These are phyloP conservation scores for Hydrolagus colliei DNA, from an alignment of 2,797 vertebrate genomes.

Conservation along the genomic window DNA sequence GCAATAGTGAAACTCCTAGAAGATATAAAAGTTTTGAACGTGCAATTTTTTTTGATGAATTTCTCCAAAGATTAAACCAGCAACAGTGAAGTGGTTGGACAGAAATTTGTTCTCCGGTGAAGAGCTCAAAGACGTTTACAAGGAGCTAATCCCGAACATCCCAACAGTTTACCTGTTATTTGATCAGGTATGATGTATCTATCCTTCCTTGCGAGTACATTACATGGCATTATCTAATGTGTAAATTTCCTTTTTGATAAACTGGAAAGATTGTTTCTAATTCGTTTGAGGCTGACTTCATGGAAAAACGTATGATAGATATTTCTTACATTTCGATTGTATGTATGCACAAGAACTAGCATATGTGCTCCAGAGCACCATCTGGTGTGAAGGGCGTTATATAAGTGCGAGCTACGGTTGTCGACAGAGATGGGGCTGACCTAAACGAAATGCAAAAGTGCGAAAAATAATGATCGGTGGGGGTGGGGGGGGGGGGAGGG, in stretches of 20 bases:
- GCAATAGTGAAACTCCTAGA: not conserved
- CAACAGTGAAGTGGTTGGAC: slow-evolving; percentile 47
- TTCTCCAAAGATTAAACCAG: slow-evolving; percentile 44
- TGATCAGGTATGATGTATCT: slow-evolving; percentile 45
- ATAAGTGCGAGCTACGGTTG: too few species aligned
- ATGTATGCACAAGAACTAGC: too few species aligned
- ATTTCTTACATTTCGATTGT: too few species aligned
- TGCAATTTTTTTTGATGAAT: not conserved
- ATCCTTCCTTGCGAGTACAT: not conserved
- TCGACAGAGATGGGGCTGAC: too few species aligned
- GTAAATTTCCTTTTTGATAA: not conserved
- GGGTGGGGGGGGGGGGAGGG: too few species aligned
- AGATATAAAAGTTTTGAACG: not conserved
- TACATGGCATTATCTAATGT: not conserved
- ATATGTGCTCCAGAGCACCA: too few species aligned
- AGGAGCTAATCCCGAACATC: slow-evolving; percentile 48
- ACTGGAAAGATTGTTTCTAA: not conserved
- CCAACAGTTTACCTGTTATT: slow-evolving; percentile 49
- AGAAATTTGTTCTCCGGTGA: slow-evolving; percentile 38
- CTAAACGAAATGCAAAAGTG: too few species aligned
- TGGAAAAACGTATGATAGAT: not conserved
- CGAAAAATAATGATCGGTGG: too few species aligned
- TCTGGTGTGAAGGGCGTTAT: too few species aligned
- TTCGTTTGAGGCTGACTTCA: not conserved
- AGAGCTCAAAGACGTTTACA: slow-evolving; percentile 52